phyloP scores from a whole-genome alignment of 1,140 invertebrate species.

The Philaenus spumarius region DNA sequence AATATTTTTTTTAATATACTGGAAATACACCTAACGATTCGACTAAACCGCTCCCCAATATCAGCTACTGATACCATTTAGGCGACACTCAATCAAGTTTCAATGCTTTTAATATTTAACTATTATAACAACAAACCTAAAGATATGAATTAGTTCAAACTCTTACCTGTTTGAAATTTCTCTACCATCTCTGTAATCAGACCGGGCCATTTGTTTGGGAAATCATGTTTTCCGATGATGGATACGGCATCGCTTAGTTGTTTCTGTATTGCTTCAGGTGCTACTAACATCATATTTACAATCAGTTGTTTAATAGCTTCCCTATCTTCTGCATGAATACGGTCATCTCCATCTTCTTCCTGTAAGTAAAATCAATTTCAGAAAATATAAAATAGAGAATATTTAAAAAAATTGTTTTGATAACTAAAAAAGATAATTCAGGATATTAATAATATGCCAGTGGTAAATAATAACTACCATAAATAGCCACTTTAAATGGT shows the following conservation, averaged over 20 bases:
- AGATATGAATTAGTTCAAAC: neutral
- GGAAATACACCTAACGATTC: neutral
- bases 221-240: conserved; percentile 91
- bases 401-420: neutral
- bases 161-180: conserved; percentile 68
- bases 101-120: too few relatives aligned
- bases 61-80: too few relatives aligned
- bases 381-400: conserved; percentile 8
- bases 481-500: too few relatives aligned
- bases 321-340: conserved; percentile 75
- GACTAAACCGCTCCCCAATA: neutral
- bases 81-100: too few relatives aligned
- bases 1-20: neutral
- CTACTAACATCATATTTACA: conserved; percentile 87
- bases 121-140: too few relatives aligned
- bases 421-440: neutral
- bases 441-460: too few relatives aligned
- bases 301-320: conserved; percentile 77
- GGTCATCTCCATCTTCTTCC: conserved; percentile 72
- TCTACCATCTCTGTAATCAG: conserved; percentile 87
- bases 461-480: too few relatives aligned
- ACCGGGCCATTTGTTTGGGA: conserved; percentile 90
- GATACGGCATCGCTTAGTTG: conserved; percentile 94
- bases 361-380: conserved; percentile 38
- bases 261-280: conserved; percentile 82